phyloP scores from a whole-genome alignment of 2,113 vertebrate species.

The Lasiurus borealis region DNA sequence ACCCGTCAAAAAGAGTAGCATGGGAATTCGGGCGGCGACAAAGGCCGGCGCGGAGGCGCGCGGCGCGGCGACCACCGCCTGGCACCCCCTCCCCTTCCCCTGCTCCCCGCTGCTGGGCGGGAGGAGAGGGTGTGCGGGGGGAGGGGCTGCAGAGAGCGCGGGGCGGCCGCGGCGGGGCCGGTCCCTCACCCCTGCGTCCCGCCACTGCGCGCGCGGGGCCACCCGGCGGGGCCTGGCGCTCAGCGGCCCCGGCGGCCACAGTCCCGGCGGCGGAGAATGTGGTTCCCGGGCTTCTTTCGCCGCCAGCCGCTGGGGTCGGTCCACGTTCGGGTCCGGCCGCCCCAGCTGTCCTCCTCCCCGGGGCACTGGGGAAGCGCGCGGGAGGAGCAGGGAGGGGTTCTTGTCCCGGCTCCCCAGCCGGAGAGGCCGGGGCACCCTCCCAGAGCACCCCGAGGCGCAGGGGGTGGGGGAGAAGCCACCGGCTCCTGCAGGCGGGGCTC shows the following conservation, averaged over 20 bases:
- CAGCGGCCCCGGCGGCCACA: background rate
- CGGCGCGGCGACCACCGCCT: conserved; percentile 77
- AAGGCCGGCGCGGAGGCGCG: conserved; percentile 90
- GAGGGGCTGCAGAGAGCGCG: background rate
- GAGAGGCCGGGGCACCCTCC: background rate
- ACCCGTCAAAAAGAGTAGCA: conserved; percentile 99
- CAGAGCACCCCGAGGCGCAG: background rate
- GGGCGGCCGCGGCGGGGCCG: background rate
- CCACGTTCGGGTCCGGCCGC: background rate
- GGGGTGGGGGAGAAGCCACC: too few relatives aligned
- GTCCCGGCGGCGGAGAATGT: background rate
- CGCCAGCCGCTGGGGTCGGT: background rate
- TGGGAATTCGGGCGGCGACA: conserved; percentile 95
- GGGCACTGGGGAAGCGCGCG: background rate
- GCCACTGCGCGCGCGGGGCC: background rate
- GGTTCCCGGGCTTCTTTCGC: background rate
- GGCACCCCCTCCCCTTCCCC: conserved; percentile 43
- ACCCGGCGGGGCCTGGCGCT: background rate
- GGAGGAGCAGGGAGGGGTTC: background rate
- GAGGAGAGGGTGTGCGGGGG: conserved; percentile 17
- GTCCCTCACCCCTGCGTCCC: background rate
- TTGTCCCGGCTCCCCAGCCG: background rate
- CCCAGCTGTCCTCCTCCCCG: background rate
- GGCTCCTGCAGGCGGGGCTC: too few relatives aligned
- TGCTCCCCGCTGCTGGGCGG: conserved; percentile 53